These are phyloP conservation scores for Microctonus brassicae DNA, from an alignment of 2,888 invertebrate genomes.

Conservation along the genomic window DNA sequence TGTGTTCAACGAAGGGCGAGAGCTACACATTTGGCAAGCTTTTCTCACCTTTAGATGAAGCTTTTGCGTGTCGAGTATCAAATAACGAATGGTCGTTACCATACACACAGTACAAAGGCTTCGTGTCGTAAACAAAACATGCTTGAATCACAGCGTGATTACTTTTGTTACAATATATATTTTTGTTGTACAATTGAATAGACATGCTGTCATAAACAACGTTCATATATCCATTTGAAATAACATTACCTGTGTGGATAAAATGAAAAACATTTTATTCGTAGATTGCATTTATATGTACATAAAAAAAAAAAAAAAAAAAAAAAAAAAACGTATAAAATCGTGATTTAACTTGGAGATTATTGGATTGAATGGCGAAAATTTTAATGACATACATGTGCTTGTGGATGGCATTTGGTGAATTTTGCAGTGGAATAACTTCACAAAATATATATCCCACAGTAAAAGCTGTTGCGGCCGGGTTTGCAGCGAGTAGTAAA, in stretches of 20 bases:
- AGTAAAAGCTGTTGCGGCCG: conserved; percentile 9
- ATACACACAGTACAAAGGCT: background rate
- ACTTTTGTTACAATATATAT: background rate
- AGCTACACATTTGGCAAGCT: background rate
- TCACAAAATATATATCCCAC: background rate
- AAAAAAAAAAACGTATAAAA: too few species aligned
- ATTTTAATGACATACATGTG: background rate
- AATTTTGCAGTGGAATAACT: conserved; percentile 25
- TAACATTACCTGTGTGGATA: background rate
- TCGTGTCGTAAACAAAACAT: conserved; percentile 9
- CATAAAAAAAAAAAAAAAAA: background rate
- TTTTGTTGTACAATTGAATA: background rate
- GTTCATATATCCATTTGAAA: background rate
- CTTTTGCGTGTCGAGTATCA: conserved; percentile 6
- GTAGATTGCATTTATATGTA: background rate
- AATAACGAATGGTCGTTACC: conserved; percentile 18
- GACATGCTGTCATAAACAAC: background rate
- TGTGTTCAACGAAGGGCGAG: background rate
- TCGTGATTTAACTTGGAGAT: background rate
- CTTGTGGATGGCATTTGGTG: conserved; percentile 13
- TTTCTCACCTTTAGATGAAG: conserved; percentile 1
- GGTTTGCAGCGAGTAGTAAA: conserved; percentile 28
- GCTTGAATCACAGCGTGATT: background rate
- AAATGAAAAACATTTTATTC: background rate
- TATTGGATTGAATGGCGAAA: background rate